Conservation (phyloP, 2,113 vertebrate genomes). For the Ceyx cyanopectus region DNA sequence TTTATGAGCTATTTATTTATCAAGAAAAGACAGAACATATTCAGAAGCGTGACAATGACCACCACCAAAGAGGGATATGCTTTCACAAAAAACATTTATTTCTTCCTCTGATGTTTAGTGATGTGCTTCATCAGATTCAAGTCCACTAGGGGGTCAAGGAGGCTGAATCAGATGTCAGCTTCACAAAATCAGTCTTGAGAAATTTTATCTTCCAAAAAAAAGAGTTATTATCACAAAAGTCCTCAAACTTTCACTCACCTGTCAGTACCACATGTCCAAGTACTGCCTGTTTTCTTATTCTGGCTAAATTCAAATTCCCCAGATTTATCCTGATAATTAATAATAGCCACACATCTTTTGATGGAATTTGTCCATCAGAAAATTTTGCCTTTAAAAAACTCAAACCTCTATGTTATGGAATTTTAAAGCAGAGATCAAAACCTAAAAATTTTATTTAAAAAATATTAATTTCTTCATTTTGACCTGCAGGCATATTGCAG, state of each 20-base stretch:
- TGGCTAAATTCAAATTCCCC: neutral
- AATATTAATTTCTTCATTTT: slow-evolving; percentile 3
- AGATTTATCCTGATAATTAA: neutral
- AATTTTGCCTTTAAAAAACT: neutral
- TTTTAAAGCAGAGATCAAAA: neutral
- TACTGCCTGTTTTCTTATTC: neutral
- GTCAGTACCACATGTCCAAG: neutral
- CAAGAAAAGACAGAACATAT: neutral
- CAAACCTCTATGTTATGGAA: neutral
- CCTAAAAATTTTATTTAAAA: neutral
- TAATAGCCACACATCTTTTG: neutral
- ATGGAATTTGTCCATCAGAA: neutral
- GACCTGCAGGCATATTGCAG: slow-evolving; percentile 15
- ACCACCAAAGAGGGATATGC: neutral
- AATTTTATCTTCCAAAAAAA: neutral
- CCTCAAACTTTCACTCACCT: neutral
- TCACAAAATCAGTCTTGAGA: neutral
- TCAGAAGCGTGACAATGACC: neutral
- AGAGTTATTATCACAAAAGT: neutral
- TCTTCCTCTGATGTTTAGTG: neutral
- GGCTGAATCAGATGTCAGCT: neutral
- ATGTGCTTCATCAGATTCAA: neutral
- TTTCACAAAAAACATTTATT: neutral
- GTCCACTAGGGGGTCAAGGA: neutral
- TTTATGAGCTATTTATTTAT: slow-evolving; percentile 4